Evolutionary conservation across 2,888 invertebrate species (phyloP).

Genomic region (Disparrhopalites patrizii): DNA sequence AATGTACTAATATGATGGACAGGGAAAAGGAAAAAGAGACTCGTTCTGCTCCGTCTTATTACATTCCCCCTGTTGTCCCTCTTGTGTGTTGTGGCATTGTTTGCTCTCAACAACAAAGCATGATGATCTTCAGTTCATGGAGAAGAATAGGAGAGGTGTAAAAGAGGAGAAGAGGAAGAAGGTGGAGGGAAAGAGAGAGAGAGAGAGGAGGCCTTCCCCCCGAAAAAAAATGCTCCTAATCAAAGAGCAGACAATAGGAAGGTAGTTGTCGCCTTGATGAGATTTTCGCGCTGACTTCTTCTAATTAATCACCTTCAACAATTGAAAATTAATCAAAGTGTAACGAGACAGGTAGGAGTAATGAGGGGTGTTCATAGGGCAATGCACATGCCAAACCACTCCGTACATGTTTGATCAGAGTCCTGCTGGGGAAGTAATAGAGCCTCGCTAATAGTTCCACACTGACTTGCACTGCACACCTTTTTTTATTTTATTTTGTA

Average conservation of each 20-base stretch:
- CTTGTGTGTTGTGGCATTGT: conserved; percentile 20
- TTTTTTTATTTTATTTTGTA: no score
- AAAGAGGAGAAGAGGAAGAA: conserved; percentile 7
- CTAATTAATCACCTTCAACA: conserved; percentile 48
- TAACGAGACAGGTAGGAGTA: conserved; percentile 47
- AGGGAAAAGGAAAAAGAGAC: conserved; percentile 21
- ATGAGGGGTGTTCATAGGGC: conserved; percentile 41
- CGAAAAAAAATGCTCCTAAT: conserved; percentile 39
- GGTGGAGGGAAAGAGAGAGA: no score
- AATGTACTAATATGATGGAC: conserved; percentile 17
- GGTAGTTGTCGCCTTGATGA: conserved; percentile 43
- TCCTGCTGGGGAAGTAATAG: conserved; percentile 42
- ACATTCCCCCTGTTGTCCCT: background rate
- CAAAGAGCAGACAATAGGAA: conserved; percentile 42
- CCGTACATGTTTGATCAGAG: conserved; percentile 42
- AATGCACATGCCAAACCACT: conserved; percentile 38
- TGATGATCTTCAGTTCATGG: conserved; percentile 31
- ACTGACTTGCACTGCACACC: conserved; percentile 37
- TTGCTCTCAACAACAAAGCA: conserved; percentile 30
- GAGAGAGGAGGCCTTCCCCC: no score
- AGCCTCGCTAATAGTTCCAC: conserved; percentile 36
- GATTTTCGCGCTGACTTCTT: conserved; percentile 45
- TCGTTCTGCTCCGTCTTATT: no score
- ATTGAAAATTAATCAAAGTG: conserved; percentile 48
- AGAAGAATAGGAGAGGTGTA: conserved; percentile 22